Percentiles rank a stretch among this genome's conserved stretches.
Conservation (phyloP, 2,113 vertebrate species). For the Scomber colias region DNA sequence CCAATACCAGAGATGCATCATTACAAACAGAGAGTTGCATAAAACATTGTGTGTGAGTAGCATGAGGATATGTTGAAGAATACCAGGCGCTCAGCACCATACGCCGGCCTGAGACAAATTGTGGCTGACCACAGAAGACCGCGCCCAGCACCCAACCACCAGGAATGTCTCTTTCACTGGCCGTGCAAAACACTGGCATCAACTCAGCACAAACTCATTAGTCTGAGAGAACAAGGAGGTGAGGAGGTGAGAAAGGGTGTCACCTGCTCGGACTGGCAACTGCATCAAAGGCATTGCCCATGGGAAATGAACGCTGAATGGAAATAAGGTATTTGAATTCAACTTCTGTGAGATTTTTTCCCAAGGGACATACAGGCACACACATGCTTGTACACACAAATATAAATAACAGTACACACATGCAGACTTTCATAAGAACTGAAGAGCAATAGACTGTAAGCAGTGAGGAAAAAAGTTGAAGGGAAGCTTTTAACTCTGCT, state of each 20-base stretch:
- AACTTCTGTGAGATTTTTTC: constrained; percentile 41
- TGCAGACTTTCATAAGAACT: neutral
- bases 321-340: constrained; percentile 43
- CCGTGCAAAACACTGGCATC: constrained; percentile 67
- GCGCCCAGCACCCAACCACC: constrained; percentile 59
- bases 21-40: constrained; percentile 58
- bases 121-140: constrained; percentile 63
- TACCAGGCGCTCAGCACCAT: constrained; percentile 58
- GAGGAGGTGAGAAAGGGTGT: constrained; percentile 48
- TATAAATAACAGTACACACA: neutral
- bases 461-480: neutral
- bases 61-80: constrained; percentile 59
- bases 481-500: neutral
- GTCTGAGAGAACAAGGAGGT: constrained; percentile 35
- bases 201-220: constrained; percentile 53
- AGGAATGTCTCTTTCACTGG: constrained; percentile 67
- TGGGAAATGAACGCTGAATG: constrained; percentile 50
- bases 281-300: constrained; percentile 69
- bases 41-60: constrained; percentile 50
- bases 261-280: constrained; percentile 72
- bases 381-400: constrained; percentile 2
- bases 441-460: neutral
- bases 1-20: constrained; percentile 51
- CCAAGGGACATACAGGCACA: neutral
- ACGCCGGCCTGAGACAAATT: constrained; percentile 67